These are phyloP conservation scores for Pogonognathellus flavescens DNA, from an alignment of 1,140 invertebrate genomes.

Conservation along the genomic window DNA sequence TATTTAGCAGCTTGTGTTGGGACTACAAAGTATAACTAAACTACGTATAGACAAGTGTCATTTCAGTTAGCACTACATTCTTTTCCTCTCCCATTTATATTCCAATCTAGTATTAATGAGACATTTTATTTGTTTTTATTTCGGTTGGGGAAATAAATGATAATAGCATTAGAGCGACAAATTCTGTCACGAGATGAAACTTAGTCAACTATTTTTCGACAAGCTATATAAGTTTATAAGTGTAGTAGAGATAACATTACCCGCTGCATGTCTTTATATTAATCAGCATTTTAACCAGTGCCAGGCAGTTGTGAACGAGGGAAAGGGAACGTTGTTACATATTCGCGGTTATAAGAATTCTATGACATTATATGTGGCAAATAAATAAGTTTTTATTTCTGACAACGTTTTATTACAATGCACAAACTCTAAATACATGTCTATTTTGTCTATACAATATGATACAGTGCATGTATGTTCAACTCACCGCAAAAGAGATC, in stretches of 20 bases:
- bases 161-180: constrained; percentile 24
- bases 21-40: neutral
- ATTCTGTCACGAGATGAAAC: constrained; percentile 10
- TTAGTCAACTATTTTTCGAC: neutral
- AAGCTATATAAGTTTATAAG: neutral
- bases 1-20: neutral
- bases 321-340: too few relatives aligned
- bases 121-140: constrained; percentile 66
- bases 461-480: neutral
- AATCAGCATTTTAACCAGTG: too few relatives aligned
- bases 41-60: neutral
- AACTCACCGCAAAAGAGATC: too few relatives aligned
- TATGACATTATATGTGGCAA: neutral
- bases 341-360: too few relatives aligned
- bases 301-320: too few relatives aligned
- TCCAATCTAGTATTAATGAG: constrained; percentile 59
- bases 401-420: too few relatives aligned
- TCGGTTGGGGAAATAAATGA: constrained; percentile 52
- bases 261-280: too few relatives aligned
- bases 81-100: constrained; percentile 55
- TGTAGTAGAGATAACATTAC: too few relatives aligned
- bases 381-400: constrained; percentile 5
- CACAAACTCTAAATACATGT: too few relatives aligned
- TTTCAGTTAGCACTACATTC: constrained; percentile 21
- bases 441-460: too few relatives aligned